Evolutionary conservation across 2,797 vertebrate genomes (phyloP).

Genomic region (Balearica regulorum): DNA sequence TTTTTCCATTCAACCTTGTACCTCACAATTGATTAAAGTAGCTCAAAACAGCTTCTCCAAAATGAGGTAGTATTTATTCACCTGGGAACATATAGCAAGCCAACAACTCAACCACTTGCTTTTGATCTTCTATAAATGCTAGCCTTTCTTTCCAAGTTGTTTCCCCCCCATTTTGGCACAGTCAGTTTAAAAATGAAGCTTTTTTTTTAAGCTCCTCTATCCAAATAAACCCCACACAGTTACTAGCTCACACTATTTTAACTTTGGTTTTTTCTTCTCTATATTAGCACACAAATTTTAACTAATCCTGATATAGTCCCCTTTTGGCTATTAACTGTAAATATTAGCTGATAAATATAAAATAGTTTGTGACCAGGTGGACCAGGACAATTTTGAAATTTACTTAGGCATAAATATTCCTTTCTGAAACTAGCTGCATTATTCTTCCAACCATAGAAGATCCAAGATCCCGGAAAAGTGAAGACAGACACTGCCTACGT

Average conservation of each 20-base stretch:
- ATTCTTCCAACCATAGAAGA: rapidly evolving
- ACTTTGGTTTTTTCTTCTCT: background rate
- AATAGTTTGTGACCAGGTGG: background rate
- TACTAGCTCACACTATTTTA: background rate
- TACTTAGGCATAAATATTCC: background rate
- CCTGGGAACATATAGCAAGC: background rate
- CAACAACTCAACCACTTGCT: background rate
- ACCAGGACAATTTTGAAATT: background rate
- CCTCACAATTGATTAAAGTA: background rate
- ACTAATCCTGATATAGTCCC: background rate
- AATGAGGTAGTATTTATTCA: background rate
- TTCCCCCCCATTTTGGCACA: background rate
- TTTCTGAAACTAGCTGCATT: background rate
- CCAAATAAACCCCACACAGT: background rate
- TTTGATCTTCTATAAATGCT: background rate
- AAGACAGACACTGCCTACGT: background rate
- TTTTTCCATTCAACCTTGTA: background rate
- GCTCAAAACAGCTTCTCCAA: background rate
- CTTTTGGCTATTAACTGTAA: background rate
- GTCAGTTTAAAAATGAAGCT: background rate
- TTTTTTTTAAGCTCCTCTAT: background rate
- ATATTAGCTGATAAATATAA: background rate
- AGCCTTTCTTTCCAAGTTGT: background rate
- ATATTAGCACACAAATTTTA: background rate
- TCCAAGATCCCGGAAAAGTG: background rate